Percentiles rank a stretch among this genome's conserved stretches.
These are phyloP conservation scores for Apamea anceps DNA, from an alignment of 2,888 invertebrate genomes.

Conservation along the genomic window DNA sequence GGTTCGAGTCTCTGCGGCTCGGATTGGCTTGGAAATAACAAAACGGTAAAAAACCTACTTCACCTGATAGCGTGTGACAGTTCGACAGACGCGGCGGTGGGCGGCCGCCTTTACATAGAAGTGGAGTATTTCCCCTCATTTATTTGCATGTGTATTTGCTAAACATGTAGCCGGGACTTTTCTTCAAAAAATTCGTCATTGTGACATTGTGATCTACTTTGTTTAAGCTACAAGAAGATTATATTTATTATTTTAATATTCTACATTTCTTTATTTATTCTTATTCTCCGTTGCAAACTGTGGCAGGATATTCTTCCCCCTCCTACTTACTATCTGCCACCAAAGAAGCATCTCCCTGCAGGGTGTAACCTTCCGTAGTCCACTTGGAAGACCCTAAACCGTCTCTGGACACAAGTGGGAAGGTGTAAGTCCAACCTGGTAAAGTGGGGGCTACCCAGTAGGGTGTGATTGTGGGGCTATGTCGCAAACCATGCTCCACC, in stretches of 20 bases:
- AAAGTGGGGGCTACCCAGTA: too few species aligned
- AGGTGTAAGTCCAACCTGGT: too few species aligned
- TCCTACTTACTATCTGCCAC: too few species aligned
- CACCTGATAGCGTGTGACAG: constrained; percentile 79
- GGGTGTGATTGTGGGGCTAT: too few species aligned
- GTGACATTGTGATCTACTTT: neutral
- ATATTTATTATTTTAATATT: neutral
- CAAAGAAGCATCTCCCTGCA: too few species aligned
- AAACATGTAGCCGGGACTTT: neutral
- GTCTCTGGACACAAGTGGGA: too few species aligned
- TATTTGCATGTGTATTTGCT: neutral
- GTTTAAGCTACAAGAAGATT: neutral
- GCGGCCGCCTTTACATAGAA: constrained; percentile 64
- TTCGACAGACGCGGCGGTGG: constrained; percentile 69
- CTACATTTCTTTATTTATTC: too few species aligned
- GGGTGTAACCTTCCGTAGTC: too few species aligned
- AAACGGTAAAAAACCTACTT: constrained; percentile 73
- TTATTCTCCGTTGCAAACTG: too few species aligned
- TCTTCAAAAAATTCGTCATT: neutral
- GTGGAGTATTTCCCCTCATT: constrained; percentile 15
- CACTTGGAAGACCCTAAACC: too few species aligned
- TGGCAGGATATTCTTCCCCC: too few species aligned
- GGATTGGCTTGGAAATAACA: constrained; percentile 70
- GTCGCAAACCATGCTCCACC: too few species aligned
- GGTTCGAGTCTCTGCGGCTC: constrained; percentile 60